A percentile compares a stretch with the other conserved stretches of the same genome.
phyloP scores from a whole-genome alignment of 1,140 invertebrate species.

The Anastrepha ludens region DNA sequence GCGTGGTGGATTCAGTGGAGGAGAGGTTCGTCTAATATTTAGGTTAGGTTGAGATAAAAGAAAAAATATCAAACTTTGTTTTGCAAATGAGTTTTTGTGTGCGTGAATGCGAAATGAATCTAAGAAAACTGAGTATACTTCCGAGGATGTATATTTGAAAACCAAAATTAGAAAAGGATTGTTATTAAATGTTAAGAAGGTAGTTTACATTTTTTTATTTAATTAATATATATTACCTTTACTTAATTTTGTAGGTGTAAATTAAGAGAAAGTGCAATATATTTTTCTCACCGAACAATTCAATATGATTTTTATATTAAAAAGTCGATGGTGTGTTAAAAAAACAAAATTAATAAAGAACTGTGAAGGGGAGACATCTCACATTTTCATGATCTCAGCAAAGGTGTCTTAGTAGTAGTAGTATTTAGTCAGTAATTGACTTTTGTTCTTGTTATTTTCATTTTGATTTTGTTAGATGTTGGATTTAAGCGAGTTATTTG shows the following conservation, averaged over 20 bases:
- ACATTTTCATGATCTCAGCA: conserved; percentile 61
- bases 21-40: not conserved
- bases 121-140: not conserved
- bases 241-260: too few relatives aligned
- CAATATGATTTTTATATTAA: conserved; percentile 3
- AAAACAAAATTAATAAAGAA: conserved; percentile 62
- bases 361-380: conserved; percentile 74
- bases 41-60: not conserved
- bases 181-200: not conserved
- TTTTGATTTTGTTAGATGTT: conserved; percentile 53
- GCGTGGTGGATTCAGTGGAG: not conserved
- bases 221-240: too few relatives aligned
- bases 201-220: not conserved
- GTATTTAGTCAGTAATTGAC: not conserved
- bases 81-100: not conserved
- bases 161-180: not conserved
- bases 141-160: not conserved
- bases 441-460: conserved; percentile 51
- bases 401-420: not conserved
- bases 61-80: not conserved
- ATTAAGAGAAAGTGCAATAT: too few relatives aligned
- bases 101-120: not conserved
- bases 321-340: not conserved
- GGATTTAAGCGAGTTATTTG: conserved; percentile 38
- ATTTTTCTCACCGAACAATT: not conserved